phyloP scores from a whole-genome alignment of 2,797 vertebrate genomes.

The Loriculus beryllinus region DNA sequence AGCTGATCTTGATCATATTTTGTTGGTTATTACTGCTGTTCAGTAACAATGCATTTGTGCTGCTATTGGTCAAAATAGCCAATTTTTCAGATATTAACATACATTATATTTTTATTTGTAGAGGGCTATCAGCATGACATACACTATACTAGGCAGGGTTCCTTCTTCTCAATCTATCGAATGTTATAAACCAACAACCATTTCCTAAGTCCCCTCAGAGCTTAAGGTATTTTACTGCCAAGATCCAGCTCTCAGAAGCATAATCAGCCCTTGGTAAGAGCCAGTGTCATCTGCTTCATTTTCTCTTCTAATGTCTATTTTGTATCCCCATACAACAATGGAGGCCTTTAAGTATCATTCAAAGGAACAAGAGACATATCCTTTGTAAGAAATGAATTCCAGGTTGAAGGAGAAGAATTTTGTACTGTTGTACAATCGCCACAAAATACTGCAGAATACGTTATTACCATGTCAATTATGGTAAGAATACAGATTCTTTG shows the following conservation, averaged over 20 bases:
- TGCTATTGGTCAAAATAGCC: neutral
- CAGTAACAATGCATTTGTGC: neutral
- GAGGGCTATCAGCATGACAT: neutral
- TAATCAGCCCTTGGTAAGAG: neutral
- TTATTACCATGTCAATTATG: neutral
- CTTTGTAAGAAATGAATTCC: neutral
- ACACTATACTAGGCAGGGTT: neutral
- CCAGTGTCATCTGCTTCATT: neutral
- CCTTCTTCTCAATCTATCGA: neutral
- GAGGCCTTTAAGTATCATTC: neutral
- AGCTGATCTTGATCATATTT: neutral
- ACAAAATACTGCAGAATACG: neutral
- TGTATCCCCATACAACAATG: neutral
- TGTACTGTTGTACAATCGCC: neutral
- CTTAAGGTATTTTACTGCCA: neutral
- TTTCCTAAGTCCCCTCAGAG: neutral
- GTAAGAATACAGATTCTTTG: neutral
- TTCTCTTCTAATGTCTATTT: neutral
- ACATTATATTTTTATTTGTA: neutral
- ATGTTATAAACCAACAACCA: neutral
- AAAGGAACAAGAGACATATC: neutral
- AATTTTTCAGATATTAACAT: neutral
- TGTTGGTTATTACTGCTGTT: neutral
- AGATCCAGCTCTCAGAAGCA: neutral
- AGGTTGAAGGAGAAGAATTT: neutral